Percentiles rank a stretch among this genome's conserved stretches.
These are phyloP conservation scores for Seira ritae DNA, from an alignment of 2,888 invertebrate genomes.

Conservation along the genomic window DNA sequence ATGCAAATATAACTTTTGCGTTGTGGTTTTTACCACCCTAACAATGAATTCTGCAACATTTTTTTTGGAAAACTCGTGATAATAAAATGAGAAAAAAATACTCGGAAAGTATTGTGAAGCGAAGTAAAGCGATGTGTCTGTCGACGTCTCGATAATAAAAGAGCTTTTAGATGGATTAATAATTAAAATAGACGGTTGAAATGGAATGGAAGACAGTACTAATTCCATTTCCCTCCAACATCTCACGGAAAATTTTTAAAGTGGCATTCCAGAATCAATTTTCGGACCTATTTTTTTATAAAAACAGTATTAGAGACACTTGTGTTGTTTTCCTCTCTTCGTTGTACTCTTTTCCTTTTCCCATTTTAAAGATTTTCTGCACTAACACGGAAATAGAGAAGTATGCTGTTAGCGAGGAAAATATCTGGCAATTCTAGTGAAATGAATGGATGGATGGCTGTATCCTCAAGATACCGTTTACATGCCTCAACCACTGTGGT, in stretches of 20 bases:
- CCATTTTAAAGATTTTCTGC: not conserved
- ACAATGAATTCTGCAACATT: too few relatives aligned
- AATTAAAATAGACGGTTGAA: conserved; percentile 3
- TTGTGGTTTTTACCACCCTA: too few relatives aligned
- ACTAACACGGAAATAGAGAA: not conserved
- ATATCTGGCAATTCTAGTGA: not conserved
- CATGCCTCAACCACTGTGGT: conserved; percentile 34
- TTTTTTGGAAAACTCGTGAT: too few relatives aligned
- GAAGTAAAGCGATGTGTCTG: too few relatives aligned
- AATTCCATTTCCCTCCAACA: not conserved
- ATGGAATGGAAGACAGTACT: conserved; percentile 7
- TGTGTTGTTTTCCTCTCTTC: too few relatives aligned
- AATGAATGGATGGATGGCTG: conserved; percentile 26
- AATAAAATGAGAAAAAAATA: too few relatives aligned
- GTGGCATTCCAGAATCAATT: not conserved
- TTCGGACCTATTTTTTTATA: not conserved
- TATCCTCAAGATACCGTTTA: conserved; percentile 58
- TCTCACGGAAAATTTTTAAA: conserved; percentile 1
- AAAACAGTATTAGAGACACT: not conserved
- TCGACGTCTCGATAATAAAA: not conserved
- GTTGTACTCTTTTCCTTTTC: not conserved
- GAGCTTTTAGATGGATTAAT: conserved; percentile 8
- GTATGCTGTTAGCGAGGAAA: not conserved
- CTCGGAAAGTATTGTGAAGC: too few relatives aligned
- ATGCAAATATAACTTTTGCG: too few relatives aligned